phyloP scores from a whole-genome alignment of 2,888 invertebrate genomes.

The Trissoscelio sp. region DNA sequence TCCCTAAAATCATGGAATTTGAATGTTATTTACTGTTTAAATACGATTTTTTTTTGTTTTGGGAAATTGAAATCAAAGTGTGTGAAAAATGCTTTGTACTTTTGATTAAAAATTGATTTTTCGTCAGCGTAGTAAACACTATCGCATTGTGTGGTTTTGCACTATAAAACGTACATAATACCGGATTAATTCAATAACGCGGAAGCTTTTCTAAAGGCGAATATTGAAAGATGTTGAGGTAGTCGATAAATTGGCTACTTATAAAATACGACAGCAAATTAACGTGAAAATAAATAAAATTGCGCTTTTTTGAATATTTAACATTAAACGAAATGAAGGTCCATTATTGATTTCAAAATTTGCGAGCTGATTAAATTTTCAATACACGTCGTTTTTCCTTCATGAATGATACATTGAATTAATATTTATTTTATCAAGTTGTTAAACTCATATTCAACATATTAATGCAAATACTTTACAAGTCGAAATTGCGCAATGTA shows the following conservation, averaged over 20 bases:
- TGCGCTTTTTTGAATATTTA: constrained; percentile 3
- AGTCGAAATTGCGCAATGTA: constrained; percentile 15
- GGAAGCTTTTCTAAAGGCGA: constrained; percentile 40
- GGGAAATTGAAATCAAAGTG: too few relatives aligned
- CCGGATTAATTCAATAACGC: constrained; percentile 44
- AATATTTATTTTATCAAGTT: constrained; percentile 39
- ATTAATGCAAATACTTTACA: constrained; percentile 19
- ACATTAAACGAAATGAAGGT: constrained; percentile 13
- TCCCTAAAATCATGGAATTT: too few relatives aligned
- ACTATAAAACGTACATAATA: constrained; percentile 31
- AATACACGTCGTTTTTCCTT: constrained; percentile 12
- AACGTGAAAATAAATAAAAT: constrained; percentile 20
- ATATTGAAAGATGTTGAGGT: constrained; percentile 33
- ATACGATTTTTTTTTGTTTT: too few relatives aligned
- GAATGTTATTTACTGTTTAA: too few relatives aligned
- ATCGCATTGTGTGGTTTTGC: constrained; percentile 37
- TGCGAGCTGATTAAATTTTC: constrained; percentile 29
- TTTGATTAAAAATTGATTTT: too few relatives aligned
- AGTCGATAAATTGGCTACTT: constrained; percentile 31
- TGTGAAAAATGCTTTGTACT: too few relatives aligned
- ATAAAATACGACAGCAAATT: constrained; percentile 28
- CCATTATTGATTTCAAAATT: constrained; percentile 23
- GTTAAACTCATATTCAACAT: constrained; percentile 15
- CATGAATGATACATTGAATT: constrained; percentile 44
- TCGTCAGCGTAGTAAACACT: too few relatives aligned